Conservation (phyloP, 2,888 invertebrate species). For the Drymonia ruficornis region DNA sequence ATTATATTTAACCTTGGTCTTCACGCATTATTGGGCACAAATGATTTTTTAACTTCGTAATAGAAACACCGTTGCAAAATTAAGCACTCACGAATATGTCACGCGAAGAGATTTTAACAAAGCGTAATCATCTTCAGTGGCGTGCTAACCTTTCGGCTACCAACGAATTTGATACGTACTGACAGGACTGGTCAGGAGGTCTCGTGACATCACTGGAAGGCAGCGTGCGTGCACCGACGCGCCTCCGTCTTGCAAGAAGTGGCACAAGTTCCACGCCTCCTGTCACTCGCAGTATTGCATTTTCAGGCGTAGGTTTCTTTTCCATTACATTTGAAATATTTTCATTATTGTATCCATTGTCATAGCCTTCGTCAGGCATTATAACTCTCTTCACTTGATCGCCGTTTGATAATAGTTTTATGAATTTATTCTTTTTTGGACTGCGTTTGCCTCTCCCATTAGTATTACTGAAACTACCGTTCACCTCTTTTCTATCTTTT, state of each 20-base stretch:
- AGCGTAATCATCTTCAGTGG: constrained; percentile 12
- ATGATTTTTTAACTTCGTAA: background rate
- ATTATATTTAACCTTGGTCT: constrained; percentile 40
- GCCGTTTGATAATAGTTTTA: constrained; percentile 66
- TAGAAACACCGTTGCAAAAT: constrained; percentile 1
- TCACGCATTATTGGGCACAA: constrained; percentile 5
- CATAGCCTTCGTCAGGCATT: constrained; percentile 52
- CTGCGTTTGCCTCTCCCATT: constrained; percentile 46
- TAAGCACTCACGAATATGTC: constrained; percentile 8
- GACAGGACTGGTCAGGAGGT: constrained; percentile 70
- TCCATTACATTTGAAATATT: constrained; percentile 30
- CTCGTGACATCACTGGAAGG: constrained; percentile 79
- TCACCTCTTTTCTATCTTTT: constrained; percentile 31
- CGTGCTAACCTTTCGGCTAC: constrained; percentile 3
- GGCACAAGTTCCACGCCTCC: constrained; percentile 92
- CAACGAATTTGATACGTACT: constrained; percentile 59
- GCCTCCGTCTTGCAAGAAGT: constrained; percentile 87
- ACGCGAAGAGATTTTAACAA: constrained; percentile 6
- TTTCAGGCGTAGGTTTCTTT: constrained; percentile 71
- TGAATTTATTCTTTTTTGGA: constrained; percentile 62
- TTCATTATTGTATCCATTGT: constrained; percentile 31
- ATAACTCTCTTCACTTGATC: constrained; percentile 53
- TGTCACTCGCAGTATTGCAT: constrained; percentile 73
- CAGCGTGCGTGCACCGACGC: constrained; percentile 75
- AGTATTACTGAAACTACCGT: constrained; percentile 17